These are phyloP conservation scores for Catharus minimus DNA, from an alignment of 2,113 vertebrate genomes.

Conservation along the genomic window DNA sequence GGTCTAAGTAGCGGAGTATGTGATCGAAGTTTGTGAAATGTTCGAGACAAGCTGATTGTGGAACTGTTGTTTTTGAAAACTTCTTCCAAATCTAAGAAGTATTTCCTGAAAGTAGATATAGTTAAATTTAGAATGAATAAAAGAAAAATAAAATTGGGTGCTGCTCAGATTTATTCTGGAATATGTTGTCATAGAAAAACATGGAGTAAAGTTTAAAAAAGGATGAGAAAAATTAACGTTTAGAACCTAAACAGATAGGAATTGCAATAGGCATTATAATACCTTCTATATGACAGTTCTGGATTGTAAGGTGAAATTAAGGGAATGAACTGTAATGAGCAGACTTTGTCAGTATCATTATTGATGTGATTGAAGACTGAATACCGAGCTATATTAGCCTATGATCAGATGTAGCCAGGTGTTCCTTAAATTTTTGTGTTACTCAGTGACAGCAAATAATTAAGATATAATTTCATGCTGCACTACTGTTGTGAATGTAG, in stretches of 20 bases:
- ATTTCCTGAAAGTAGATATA: not conserved
- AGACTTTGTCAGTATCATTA: not conserved
- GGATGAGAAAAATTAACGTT: not conserved
- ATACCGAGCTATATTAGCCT: not conserved
- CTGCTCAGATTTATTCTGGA: not conserved
- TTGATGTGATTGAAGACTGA: not conserved
- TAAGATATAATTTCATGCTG: not conserved
- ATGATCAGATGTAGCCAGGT: not conserved
- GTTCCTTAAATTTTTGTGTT: not conserved
- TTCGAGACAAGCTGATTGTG: not conserved
- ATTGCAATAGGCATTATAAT: not conserved
- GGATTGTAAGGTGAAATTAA: not conserved
- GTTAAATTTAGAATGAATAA: not conserved
- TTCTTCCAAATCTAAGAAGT: not conserved
- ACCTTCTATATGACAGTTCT: not conserved
- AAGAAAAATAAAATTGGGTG: not conserved
- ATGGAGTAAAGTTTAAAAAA: not conserved
- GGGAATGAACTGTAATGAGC: not conserved
- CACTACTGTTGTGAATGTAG: not conserved
- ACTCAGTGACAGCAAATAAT: not conserved
- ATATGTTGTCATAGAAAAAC: not conserved
- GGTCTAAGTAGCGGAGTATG: not conserved
- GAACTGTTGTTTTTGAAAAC: not conserved
- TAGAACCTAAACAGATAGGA: not conserved
- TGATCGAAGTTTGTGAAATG: not conserved